Base-by-base conservation (phyloP, 2,797 vertebrate genomes). In the Prunella strophiata region DNA sequence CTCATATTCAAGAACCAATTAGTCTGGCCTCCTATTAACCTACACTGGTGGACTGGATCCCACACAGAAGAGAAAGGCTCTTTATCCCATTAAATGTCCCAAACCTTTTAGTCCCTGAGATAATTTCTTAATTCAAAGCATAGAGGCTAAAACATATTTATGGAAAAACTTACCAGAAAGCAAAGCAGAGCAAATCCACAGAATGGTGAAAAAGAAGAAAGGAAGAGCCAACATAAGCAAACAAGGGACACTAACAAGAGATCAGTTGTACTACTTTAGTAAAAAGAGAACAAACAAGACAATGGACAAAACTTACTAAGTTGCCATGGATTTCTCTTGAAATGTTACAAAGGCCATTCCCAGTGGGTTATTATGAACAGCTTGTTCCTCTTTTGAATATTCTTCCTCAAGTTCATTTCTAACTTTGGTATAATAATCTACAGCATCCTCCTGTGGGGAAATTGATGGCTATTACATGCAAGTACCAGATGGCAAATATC, bases 331-430 rank as follows among this genome's bases (percentile, higher is more conserved):
- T 81, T 99, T 98, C 10, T 98, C 98, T 96, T 98, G 98, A 92
- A 99, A 97, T 19, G 99, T 99, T 95, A 99, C 98, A 16, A 99
- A 99, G 79, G 99, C 99, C 91, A 99, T 98, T 92, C 99, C 99
- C 89, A 99, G 97, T 3, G 99, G 98, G 70, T 94, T 96, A 75
- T 96, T 80, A 82, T 96, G 97, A n/a, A 98, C 98, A 36, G 55
- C 70, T 65, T 97, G 85, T 34, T 97, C 97, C 84, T 99, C 97
- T 80, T 94, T 96, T 10, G 94, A 83, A 83, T 98, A 98, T 68
- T 98, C 97, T 74, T 97, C 97, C 83, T 97, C 83, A 90, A 99
- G 96, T 50, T 96, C 86, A 65, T 98, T 97, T 85, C 98, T 98
- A 94, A 98, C 97, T 59, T 76, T 94, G 5, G 96, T 97, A 91